Conservation (phyloP, 1,140 invertebrate genomes). For the Hycleus cichorii region DNA sequence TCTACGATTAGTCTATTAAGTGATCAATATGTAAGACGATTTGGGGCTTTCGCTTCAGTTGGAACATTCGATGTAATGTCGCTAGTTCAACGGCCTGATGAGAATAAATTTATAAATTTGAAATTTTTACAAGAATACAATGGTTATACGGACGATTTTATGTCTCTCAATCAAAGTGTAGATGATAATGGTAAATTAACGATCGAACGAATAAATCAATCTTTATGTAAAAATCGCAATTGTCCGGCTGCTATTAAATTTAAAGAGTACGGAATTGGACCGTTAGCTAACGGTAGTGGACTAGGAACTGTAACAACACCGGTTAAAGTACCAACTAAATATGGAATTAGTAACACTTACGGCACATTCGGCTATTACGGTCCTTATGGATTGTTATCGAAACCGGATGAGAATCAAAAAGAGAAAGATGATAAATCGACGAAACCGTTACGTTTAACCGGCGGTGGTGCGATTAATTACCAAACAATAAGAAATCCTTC, state of each 20-base stretch:
- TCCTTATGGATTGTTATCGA: slow-evolving; percentile 31
- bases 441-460: slow-evolving; percentile 18
- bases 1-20: not conserved
- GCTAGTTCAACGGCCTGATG: slow-evolving; percentile 23
- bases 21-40: not conserved
- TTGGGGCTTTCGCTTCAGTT: slow-evolving; percentile 1
- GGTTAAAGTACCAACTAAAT: slow-evolving; percentile 17
- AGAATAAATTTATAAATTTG: slow-evolving; percentile 29
- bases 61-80: slow-evolving; percentile 24
- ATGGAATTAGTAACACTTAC: slow-evolving; percentile 37
- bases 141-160: not conserved
- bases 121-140: slow-evolving; percentile 7
- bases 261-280: slow-evolving; percentile 37
- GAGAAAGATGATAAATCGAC: not conserved
- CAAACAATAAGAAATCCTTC: slow-evolving; percentile 21
- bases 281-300: slow-evolving; percentile 30
- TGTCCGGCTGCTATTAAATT: slow-evolving; percentile 37
- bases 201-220: slow-evolving; percentile 26
- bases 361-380: slow-evolving; percentile 36
- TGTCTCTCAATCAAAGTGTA: too few relatives aligned
- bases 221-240: slow-evolving; percentile 34
- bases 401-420: not conserved
- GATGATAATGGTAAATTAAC: slow-evolving; percentile 20
- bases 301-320: slow-evolving; percentile 33
- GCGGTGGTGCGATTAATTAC: slow-evolving; percentile 17